These are phyloP conservation scores for Aphidoletes aphidimyza DNA, from an alignment of 2,888 invertebrate species.

Conservation along the genomic window DNA sequence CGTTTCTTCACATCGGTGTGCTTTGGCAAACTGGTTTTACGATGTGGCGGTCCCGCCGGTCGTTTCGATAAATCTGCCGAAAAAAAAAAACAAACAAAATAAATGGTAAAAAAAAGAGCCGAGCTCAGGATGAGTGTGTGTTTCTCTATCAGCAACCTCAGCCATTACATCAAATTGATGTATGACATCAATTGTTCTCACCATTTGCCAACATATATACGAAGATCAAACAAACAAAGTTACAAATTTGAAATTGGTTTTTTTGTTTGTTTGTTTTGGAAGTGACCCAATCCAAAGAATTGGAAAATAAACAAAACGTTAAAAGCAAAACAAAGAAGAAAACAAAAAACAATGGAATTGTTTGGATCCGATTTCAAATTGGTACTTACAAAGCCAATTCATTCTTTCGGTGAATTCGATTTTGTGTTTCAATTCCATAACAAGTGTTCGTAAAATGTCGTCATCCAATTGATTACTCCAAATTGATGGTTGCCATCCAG, in stretches of 20 bases:
- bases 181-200: no score
- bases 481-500: slow-evolving; percentile 43
- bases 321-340: not conserved
- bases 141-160: no score
- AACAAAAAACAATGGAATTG: not conserved
- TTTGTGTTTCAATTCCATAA: slow-evolving; percentile 66
- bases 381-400: slow-evolving; percentile 67
- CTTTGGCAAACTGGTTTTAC: slow-evolving; percentile 67
- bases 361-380: not conserved
- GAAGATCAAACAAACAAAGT: no score
- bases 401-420: slow-evolving; percentile 67
- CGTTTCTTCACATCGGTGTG: slow-evolving; percentile 67
- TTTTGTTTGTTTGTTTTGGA: no score
- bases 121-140: no score
- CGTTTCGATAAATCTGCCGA: slow-evolving; percentile 65
- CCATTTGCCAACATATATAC: no score
- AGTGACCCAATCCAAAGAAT: no score
- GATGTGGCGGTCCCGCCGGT: slow-evolving; percentile 66
- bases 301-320: not conserved
- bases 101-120: not conserved
- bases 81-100: not conserved
- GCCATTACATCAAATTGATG: no score
- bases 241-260: no score
- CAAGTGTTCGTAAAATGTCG: slow-evolving; percentile 59
- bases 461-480: slow-evolving; percentile 12